Evolutionary conservation across 2,888 invertebrate genomes (phyloP).

Genomic region (Pandemis corylana): DNA sequence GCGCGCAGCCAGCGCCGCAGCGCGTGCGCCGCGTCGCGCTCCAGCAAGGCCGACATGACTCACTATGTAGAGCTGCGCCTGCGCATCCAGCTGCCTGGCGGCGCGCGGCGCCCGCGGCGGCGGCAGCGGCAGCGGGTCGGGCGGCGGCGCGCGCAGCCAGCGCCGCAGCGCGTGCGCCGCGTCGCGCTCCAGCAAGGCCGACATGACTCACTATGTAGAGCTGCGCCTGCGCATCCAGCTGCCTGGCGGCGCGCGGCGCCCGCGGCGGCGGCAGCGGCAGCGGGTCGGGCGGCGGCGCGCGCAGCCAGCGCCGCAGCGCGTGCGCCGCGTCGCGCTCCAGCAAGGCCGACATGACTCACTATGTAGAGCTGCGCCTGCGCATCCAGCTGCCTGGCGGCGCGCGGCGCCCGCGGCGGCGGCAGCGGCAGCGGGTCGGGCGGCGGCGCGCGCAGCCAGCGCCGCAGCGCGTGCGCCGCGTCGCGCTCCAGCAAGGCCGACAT

Average conservation of each 20-base stretch:
- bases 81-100: constrained; percentile 29
- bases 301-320: no score
- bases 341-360: no score
- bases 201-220: constrained; percentile 91
- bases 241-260: constrained; percentile 66
- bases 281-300: constrained; percentile 64
- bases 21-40: no score
- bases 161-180: no score
- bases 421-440: constrained; percentile 67
- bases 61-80: constrained; percentile 89
- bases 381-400: constrained; percentile 77
- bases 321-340: no score
- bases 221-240: constrained; percentile 86
- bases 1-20: no score
- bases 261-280: constrained; percentile 66
- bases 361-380: constrained; percentile 88
- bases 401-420: constrained; percentile 77
- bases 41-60: no score
- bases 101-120: constrained; percentile 75
- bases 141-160: constrained; percentile 66
- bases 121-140: constrained; percentile 63
- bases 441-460: no score
- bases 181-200: no score
- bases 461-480: no score
- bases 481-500: no score